These are phyloP conservation scores for Cydia splendana DNA, from an alignment of 1,140 invertebrate genomes.

Conservation along the genomic window DNA sequence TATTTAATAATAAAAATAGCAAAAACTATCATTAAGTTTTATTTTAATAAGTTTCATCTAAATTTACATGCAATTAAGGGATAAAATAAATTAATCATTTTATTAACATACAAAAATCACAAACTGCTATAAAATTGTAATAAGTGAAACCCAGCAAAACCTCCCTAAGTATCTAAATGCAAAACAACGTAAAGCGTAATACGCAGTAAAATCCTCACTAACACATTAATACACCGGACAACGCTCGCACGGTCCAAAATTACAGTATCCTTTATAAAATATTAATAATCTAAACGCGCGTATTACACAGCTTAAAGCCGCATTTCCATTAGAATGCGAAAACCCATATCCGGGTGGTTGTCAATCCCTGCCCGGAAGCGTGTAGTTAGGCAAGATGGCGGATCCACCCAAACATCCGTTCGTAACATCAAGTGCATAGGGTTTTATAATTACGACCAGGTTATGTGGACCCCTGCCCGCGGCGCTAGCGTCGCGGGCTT, in stretches of 20 bases:
- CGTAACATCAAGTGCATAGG: conserved; percentile 70
- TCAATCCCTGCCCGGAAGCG: conserved; percentile 58
- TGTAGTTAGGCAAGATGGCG: conserved; percentile 75
- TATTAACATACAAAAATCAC: neutral
- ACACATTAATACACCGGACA: conserved; percentile 20
- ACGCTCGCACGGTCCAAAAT: neutral
- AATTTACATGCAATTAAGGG: neutral
- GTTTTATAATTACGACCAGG: conserved; percentile 67
- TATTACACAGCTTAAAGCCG: conserved; percentile 6
- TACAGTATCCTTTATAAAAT: conserved; percentile 19
- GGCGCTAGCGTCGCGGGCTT: conserved; percentile 1
- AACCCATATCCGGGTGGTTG: conserved; percentile 27
- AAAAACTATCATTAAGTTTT: too few relatives aligned
- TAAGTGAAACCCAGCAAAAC: neutral
- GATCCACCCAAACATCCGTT: conserved; percentile 74
- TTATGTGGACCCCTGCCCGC: neutral
- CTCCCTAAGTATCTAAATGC: neutral
- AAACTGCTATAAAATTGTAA: neutral
- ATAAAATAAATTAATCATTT: neutral
- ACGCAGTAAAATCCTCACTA: conserved; percentile 6
- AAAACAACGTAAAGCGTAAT: neutral
- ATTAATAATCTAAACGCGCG: conserved; percentile 14
- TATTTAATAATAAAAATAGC: too few relatives aligned
- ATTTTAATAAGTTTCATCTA: neutral
- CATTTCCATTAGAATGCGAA: conserved; percentile 8